These are phyloP conservation scores for Speoplatyrhinus poulsoni DNA, from an alignment of 2,113 vertebrate genomes.

Conservation along the genomic window DNA sequence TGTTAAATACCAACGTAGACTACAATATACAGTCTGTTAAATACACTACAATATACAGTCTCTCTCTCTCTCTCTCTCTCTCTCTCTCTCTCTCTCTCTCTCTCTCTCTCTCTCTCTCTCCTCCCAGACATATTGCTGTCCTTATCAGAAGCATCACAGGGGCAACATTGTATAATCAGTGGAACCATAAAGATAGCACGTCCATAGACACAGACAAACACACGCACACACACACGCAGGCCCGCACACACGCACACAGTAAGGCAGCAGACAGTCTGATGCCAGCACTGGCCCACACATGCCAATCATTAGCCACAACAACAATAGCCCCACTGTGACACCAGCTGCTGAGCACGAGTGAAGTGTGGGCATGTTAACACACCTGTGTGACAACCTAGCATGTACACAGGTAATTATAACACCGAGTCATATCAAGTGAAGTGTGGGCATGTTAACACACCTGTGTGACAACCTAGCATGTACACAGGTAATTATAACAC, in stretches of 20 bases:
- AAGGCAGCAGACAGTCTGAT: no score
- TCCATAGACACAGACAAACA: background rate
- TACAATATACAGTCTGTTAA: no score
- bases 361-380: slow-evolving; percentile 33
- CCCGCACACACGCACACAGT: background rate
- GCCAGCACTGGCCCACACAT: no score
- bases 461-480: slow-evolving; percentile 29
- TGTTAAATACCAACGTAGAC: no score
- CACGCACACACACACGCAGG: background rate
- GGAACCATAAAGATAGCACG: background rate
- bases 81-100: no score
- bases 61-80: no score
- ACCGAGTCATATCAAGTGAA: background rate
- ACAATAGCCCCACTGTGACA: slow-evolving; percentile 1
- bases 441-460: slow-evolving; percentile 34
- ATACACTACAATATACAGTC: no score
- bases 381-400: slow-evolving; percentile 30
- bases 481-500: background rate
- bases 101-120: no score
- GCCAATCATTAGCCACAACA: background rate
- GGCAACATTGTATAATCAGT: no score
- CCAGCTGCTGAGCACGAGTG: background rate
- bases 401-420: background rate
- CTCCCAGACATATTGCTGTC: no score
- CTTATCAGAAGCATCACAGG: no score